Evolutionary conservation across 2,113 vertebrate species (phyloP).

Genomic region (Actenoides lindsayi): DNA sequence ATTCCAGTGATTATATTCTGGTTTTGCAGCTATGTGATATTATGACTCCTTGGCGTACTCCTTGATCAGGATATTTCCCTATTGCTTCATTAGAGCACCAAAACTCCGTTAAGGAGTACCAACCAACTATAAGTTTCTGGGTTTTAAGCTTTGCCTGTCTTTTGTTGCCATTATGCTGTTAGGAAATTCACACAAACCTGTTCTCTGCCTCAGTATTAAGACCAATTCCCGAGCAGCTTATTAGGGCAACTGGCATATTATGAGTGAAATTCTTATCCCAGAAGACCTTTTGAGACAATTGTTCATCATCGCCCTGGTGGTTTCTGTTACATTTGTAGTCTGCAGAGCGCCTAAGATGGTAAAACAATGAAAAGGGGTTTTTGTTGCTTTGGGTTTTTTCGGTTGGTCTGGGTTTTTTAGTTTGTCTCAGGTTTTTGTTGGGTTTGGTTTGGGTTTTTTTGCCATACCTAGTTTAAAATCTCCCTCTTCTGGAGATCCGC

Average conservation of each 20-base stretch:
- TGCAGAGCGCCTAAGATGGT: neutral
- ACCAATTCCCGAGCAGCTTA: neutral
- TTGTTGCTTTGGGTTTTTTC: neutral
- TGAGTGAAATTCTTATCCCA: neutral
- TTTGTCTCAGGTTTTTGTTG: neutral
- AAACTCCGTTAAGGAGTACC: neutral
- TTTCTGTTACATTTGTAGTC: neutral
- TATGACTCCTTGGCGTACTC: neutral
- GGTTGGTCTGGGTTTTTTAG: neutral
- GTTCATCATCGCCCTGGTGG: neutral
- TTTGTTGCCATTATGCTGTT: neutral
- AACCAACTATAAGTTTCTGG: neutral
- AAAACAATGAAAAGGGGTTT: neutral
- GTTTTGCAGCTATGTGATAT: neutral
- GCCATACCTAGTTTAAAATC: neutral
- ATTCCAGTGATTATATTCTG: neutral
- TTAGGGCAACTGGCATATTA: neutral
- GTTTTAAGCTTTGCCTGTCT: neutral
- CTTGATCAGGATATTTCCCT: neutral
- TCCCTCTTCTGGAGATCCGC: constrained; percentile 17
- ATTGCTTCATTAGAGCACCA: neutral
- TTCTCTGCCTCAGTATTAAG: neutral
- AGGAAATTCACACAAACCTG: neutral
- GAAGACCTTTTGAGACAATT: neutral
- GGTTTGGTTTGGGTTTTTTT: neutral